Percentiles rank a stretch among this genome's conserved stretches.
Evolutionary conservation across 2,113 vertebrate species (phyloP).

Genomic region (Rhinoderma darwinii): DNA sequence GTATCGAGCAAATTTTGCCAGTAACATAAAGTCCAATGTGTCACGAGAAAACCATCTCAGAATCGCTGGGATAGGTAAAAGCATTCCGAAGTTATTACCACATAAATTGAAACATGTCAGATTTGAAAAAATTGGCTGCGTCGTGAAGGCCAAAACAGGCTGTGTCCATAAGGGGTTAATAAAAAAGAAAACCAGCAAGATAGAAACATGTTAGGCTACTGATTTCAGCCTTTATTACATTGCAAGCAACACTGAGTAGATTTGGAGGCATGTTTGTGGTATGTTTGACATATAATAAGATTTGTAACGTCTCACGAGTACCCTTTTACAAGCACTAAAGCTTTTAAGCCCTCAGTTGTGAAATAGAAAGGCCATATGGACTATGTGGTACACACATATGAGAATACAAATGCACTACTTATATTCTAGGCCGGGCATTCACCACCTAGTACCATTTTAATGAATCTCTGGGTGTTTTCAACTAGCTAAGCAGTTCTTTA

Average conservation of each 20-base stretch:
- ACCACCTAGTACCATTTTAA: not conserved
- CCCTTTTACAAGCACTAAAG: conserved; percentile 39
- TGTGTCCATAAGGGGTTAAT: too few relatives aligned
- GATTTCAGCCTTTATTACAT: conserved; percentile 2
- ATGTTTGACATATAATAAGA: not conserved
- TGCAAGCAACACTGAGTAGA: not conserved
- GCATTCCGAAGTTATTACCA: too few relatives aligned
- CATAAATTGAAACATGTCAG: too few relatives aligned
- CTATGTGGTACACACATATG: not conserved
- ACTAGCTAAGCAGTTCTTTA: too few relatives aligned
- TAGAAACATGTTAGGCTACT: not conserved
- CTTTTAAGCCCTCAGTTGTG: conserved; percentile 9
- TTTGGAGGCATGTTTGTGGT: not conserved
- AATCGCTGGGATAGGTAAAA: too few relatives aligned
- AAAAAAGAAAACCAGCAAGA: not conserved
- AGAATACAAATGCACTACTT: not conserved
- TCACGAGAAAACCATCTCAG: too few relatives aligned
- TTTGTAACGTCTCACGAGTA: conserved; percentile 16
- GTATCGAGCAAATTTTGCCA: too few relatives aligned
- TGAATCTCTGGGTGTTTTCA: not conserved
- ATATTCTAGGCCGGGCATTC: not conserved
- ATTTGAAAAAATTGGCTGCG: too few relatives aligned
- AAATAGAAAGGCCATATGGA: conserved; percentile 18
- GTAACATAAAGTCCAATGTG: too few relatives aligned
- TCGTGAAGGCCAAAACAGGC: too few relatives aligned